Conservation (phyloP, 2,797 vertebrate species). For the Silurus lanzhouensis region DNA sequence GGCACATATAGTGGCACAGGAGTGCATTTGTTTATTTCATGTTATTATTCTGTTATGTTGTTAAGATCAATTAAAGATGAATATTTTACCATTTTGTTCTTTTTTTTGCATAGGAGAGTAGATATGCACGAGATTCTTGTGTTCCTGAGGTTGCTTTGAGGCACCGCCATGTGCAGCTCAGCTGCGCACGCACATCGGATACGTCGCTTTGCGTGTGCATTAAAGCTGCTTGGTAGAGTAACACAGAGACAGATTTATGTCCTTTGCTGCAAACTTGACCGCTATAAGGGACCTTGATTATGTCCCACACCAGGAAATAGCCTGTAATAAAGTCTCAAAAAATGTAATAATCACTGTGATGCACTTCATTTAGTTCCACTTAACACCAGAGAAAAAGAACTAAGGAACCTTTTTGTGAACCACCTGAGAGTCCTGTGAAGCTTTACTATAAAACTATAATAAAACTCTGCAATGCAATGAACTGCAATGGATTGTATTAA, state of each 20-base stretch:
- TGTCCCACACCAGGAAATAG: slow-evolving; percentile 75
- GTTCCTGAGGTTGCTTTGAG: slow-evolving; percentile 70
- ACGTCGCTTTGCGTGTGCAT: slow-evolving; percentile 65
- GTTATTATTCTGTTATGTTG: too few relatives aligned
- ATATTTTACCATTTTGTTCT: too few relatives aligned
- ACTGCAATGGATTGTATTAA: slow-evolving; percentile 35
- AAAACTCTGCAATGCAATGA: slow-evolving; percentile 40
- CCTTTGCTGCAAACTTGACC: slow-evolving; percentile 65
- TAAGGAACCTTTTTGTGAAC: slow-evolving; percentile 60
- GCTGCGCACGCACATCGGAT: slow-evolving; percentile 69
- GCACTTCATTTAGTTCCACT: slow-evolving; percentile 67
- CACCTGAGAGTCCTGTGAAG: slow-evolving; percentile 45
- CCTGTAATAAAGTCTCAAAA: slow-evolving; percentile 77
- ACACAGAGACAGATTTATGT: slow-evolving; percentile 84
- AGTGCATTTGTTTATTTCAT: too few relatives aligned
- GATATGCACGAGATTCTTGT: slow-evolving; percentile 41
- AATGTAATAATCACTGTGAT: slow-evolving; percentile 77
- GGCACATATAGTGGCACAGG: too few relatives aligned
- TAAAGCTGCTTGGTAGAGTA: slow-evolving; percentile 73
- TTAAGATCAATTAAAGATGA: too few relatives aligned
- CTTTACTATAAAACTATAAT: slow-evolving; percentile 41
- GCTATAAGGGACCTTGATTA: slow-evolving; percentile 77
- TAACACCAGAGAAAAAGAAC: slow-evolving; percentile 59
- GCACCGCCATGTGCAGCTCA: slow-evolving; percentile 84
- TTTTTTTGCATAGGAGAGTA: too few relatives aligned